Conservation (phyloP, 2,113 vertebrate species). For the Cariama cristata region DNA sequence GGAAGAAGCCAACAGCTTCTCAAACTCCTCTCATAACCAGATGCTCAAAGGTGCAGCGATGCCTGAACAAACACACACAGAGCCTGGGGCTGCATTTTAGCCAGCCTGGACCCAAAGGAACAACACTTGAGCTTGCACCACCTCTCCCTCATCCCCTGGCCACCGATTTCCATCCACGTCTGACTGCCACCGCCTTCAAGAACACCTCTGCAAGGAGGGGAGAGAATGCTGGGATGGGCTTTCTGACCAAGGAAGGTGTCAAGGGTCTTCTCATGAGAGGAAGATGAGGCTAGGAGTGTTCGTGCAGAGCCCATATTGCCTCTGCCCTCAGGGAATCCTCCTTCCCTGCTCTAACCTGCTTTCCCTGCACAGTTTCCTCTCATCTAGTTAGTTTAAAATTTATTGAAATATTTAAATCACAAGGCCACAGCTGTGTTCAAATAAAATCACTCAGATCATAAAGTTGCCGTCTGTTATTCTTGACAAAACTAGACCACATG, state of each 20-base stretch:
- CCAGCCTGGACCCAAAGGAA: background rate
- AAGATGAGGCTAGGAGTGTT: background rate
- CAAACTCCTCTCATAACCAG: background rate
- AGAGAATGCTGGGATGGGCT: background rate
- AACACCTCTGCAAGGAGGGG: background rate
- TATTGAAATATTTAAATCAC: constrained; percentile 70
- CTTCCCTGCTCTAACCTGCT: background rate
- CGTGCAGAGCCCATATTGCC: background rate
- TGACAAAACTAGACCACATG: background rate
- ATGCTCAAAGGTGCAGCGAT: background rate
- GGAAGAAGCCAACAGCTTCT: background rate
- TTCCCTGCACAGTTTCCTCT: background rate
- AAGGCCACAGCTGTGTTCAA: constrained; percentile 66
- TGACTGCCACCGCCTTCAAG: no score
- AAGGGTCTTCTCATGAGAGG: background rate
- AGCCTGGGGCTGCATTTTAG: background rate
- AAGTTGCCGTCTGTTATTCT: constrained; percentile 66
- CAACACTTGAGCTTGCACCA: background rate
- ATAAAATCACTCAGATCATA: constrained; percentile 72
- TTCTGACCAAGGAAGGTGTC: background rate
- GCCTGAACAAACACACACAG: background rate
- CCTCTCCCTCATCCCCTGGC: background rate
- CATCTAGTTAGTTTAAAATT: constrained; percentile 63
- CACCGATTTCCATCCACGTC: background rate
- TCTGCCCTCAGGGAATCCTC: background rate